Conservation (phyloP, 2,113 vertebrate genomes). For the Conger conger region DNA sequence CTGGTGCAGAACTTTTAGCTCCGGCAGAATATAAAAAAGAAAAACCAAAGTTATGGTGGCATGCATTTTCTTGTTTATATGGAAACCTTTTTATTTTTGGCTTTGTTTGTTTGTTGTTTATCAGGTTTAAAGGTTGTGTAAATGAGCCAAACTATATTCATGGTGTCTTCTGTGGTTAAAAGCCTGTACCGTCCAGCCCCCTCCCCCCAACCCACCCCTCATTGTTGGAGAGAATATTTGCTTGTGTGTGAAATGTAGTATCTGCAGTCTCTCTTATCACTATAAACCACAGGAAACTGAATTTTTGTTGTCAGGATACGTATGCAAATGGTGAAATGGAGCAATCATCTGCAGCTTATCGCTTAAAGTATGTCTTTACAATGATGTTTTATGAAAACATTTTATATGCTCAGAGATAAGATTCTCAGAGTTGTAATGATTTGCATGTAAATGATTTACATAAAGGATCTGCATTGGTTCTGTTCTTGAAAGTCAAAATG, state of each 20-base stretch:
- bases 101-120: too few species aligned
- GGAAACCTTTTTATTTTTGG: neutral
- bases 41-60: neutral
- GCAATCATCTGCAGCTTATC: conserved; percentile 1
- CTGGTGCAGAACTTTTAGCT: neutral
- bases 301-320: neutral
- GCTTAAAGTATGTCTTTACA: neutral
- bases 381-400: neutral
- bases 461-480: neutral
- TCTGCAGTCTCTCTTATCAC: conserved; percentile 1
- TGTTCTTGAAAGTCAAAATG: neutral
- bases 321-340: neutral
- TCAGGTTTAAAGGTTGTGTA: neutral
- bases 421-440: neutral
- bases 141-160: neutral
- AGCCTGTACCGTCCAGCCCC: neutral
- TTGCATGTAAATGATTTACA: conserved; percentile 5
- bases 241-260: neutral
- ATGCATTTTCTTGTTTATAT: neutral
- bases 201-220: too few species aligned
- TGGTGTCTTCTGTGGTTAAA: neutral
- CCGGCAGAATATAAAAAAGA: neutral
- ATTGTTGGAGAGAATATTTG: neutral
- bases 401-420: neutral
- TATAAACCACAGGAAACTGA: neutral